Percentiles rank a stretch among this genome's conserved stretches.
These are phyloP conservation scores for Abrostola tripartita DNA, from an alignment of 2,888 invertebrate genomes.

Conservation along the genomic window DNA sequence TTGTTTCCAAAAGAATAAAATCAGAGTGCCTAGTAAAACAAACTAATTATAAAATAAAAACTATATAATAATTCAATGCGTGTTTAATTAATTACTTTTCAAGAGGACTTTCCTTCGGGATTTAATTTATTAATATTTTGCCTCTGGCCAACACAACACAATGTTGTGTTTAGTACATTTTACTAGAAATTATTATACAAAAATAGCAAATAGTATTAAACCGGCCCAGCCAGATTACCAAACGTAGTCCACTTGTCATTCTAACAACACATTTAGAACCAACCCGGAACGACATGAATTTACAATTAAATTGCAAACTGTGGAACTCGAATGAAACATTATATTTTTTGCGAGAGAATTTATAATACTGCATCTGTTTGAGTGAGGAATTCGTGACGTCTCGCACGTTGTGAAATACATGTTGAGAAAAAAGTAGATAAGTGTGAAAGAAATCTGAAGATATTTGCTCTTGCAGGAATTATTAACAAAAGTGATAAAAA, in stretches of 20 bases:
- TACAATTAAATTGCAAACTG: constrained; percentile 4
- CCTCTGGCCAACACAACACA: too few relatives aligned
- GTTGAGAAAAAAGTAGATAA: too few relatives aligned
- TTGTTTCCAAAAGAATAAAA: constrained; percentile 1
- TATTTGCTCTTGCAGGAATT: too few relatives aligned
- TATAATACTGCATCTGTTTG: background rate
- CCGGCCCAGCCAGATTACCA: background rate
- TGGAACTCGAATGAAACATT: constrained; percentile 4
- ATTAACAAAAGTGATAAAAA: too few relatives aligned
- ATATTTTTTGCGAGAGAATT: background rate
- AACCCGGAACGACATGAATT: constrained; percentile 2
- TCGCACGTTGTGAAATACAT: too few relatives aligned
- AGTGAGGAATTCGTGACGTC: background rate
- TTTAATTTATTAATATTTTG: background rate
- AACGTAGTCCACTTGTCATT: constrained; percentile 6
- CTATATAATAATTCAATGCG: too few relatives aligned
- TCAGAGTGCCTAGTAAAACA: background rate
- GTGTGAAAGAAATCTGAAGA: too few relatives aligned
- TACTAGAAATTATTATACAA: constrained; percentile 2
- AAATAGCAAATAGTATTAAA: constrained; percentile 2
- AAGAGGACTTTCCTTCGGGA: background rate
- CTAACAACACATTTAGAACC: constrained; percentile 3
- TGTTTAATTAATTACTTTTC: too few relatives aligned
- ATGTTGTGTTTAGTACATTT: background rate
- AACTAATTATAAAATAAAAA: background rate